Conservation (phyloP, 2,113 vertebrate genomes). For the Piliocolobus tephrosceles region DNA sequence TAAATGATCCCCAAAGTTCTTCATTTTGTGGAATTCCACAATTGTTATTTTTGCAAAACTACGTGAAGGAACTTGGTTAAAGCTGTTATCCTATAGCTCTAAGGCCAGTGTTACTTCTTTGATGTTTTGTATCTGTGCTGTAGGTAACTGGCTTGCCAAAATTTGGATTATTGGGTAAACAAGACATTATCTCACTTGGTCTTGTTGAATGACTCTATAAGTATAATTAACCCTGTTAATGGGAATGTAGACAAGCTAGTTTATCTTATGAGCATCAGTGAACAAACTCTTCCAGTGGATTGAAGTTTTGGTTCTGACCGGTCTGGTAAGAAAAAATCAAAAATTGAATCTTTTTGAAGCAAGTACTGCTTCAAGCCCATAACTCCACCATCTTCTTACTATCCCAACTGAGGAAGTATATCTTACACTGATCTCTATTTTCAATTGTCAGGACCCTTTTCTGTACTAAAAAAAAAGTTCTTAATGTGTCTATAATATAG, state of each 20-base stretch:
- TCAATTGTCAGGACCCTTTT: background rate
- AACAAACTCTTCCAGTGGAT: background rate
- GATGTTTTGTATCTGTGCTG: background rate
- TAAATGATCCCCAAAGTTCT: background rate
- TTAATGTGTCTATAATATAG: background rate
- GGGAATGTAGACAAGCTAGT: background rate
- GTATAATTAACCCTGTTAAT: background rate
- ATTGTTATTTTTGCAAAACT: background rate
- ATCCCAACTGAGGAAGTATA: background rate
- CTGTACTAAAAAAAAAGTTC: background rate
- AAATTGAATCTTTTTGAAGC: background rate
- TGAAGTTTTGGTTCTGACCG: background rate
- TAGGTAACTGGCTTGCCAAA: background rate
- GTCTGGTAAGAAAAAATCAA: background rate
- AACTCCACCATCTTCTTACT: background rate
- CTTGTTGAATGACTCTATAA: background rate
- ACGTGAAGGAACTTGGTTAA: background rate
- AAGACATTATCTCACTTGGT: slow-evolving; percentile 22
- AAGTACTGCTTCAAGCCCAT: background rate
- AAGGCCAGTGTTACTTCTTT: background rate
- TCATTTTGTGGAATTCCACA: background rate
- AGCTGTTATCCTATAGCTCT: background rate
- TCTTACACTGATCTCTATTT: background rate
- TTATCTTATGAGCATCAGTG: background rate
- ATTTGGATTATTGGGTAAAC: background rate